Percentiles rank a stretch among this genome's conserved stretches.
Conservation (phyloP, 2,888 invertebrate genomes). For the Leucoptera coffeella region DNA sequence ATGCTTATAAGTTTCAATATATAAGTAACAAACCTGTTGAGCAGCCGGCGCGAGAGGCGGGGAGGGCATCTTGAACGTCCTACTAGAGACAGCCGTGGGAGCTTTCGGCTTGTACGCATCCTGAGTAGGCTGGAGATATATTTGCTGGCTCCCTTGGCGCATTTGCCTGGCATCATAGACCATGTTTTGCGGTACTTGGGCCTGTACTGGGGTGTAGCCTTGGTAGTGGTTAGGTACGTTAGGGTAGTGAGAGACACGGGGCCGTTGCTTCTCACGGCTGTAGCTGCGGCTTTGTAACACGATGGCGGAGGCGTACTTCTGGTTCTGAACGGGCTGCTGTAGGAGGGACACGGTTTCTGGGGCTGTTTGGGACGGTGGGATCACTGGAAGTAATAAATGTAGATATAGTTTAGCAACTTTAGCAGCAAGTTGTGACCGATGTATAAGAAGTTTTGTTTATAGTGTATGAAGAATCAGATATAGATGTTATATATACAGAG, state of each 20-base stretch:
- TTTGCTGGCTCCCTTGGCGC: slow-evolving; percentile 19
- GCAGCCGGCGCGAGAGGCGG: slow-evolving; percentile 25
- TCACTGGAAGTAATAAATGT: too few species aligned
- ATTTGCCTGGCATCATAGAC: slow-evolving; percentile 9
- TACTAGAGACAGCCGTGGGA: slow-evolving; percentile 5
- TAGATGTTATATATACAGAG: too few species aligned
- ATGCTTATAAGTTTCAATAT: too few species aligned
- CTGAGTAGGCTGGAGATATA: slow-evolving; percentile 24
- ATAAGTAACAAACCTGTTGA: slow-evolving; percentile 20
- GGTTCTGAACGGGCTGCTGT: slow-evolving; percentile 31
- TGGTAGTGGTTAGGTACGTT: slow-evolving; percentile 19
- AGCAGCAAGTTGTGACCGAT: too few species aligned
- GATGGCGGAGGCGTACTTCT: slow-evolving; percentile 28
- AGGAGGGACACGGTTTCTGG: slow-evolving; percentile 43
- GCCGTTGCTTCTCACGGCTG: slow-evolving; percentile 22
- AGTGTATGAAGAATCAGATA: too few species aligned
- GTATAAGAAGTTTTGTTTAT: too few species aligned
- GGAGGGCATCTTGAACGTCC: slow-evolving; percentile 42
- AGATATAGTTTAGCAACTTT: too few species aligned
- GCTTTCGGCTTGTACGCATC: slow-evolving; percentile 27
- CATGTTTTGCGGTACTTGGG: slow-evolving; percentile 10
- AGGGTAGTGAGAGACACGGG: slow-evolving; percentile 21
- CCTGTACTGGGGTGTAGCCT: slow-evolving; percentile 9
- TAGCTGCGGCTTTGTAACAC: slow-evolving; percentile 29
- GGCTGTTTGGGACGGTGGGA: slow-evolving; percentile 43